Conservation (phyloP, 1,140 invertebrate genomes). For the Psix sp. region DNA sequence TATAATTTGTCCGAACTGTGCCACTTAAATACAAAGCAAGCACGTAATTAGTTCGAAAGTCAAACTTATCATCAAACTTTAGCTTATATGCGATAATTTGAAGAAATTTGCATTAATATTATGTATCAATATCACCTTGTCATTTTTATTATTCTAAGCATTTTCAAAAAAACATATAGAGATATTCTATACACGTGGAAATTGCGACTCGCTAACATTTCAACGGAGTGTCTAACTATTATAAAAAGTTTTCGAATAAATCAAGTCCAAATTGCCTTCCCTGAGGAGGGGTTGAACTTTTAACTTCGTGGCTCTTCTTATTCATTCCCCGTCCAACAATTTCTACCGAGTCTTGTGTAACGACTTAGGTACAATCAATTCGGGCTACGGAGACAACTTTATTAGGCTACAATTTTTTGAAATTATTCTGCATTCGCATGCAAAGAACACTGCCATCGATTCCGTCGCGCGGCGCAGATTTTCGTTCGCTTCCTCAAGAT, state of each 20-base stretch:
- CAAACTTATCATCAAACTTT: too few species aligned
- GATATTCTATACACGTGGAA: too few species aligned
- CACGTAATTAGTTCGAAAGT: too few species aligned
- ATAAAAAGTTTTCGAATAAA: conserved; percentile 65
- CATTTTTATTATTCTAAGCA: too few species aligned
- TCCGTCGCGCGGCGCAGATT: conserved; percentile 9
- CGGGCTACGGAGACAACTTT: conserved; percentile 49
- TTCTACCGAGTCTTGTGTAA: conserved; percentile 39
- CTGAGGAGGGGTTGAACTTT: conserved; percentile 52
- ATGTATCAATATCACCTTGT: too few species aligned
- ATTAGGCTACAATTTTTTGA: conserved; percentile 60
- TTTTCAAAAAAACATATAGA: too few species aligned
- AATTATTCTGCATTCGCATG: conserved; percentile 53
- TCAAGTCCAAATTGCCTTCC: conserved; percentile 60
- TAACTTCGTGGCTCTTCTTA: conserved; percentile 56
- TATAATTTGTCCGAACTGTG: too few species aligned
- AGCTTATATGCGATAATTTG: too few species aligned
- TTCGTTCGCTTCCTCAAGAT: conserved; percentile 1
- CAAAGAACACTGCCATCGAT: conserved; percentile 39
- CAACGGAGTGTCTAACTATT: conserved; percentile 61
- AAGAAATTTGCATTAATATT: too few species aligned
- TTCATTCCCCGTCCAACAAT: conserved; percentile 49
- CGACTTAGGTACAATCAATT: conserved; percentile 55
- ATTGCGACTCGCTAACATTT: conserved; percentile 36
- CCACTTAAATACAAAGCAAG: too few species aligned